Conservation (phyloP, 23 tunicate species). For the Corella eumyota region DNA sequence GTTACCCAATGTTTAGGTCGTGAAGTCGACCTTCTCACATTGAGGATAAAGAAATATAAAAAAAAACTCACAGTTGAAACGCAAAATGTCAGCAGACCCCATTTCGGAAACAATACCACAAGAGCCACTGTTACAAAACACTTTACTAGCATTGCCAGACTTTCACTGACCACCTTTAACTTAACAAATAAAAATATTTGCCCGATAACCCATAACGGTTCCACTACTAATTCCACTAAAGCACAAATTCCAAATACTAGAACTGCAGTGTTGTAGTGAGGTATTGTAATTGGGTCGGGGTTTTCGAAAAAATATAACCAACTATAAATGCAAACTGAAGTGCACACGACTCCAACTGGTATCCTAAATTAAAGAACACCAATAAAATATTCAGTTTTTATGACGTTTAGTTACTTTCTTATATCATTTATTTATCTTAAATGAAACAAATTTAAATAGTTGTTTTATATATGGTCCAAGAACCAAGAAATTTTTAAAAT, state of each 20-base stretch:
- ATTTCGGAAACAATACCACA: conserved; percentile 43
- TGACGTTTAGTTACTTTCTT: not conserved
- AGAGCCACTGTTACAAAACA: conserved; percentile 38
- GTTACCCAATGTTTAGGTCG: no score
- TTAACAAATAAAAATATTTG: conserved; percentile 67
- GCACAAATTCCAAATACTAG: conserved; percentile 58
- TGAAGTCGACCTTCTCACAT: no score
- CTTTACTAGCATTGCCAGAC: conserved; percentile 62
- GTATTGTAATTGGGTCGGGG: conserved; percentile 42
- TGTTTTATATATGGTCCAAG: not conserved
- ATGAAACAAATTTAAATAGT: not conserved
- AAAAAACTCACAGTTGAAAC: conserved; percentile 42
- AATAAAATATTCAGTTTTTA: not conserved
- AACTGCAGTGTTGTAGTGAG: conserved; percentile 38
- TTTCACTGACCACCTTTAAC: conserved; percentile 66
- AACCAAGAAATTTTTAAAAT: not conserved
- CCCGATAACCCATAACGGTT: conserved; percentile 69
- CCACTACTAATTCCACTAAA: conserved; percentile 43
- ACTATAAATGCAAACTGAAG: conserved; percentile 8
- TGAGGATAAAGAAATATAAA: no score
- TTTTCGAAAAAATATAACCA: conserved; percentile 43
- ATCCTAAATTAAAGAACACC: conserved; percentile 27
- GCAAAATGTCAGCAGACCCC: conserved; percentile 60
- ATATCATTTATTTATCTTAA: not conserved
- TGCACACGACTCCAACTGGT: conserved; percentile 65